Conservation (phyloP, 1,140 invertebrate species). For the Cephus cinctus region DNA sequence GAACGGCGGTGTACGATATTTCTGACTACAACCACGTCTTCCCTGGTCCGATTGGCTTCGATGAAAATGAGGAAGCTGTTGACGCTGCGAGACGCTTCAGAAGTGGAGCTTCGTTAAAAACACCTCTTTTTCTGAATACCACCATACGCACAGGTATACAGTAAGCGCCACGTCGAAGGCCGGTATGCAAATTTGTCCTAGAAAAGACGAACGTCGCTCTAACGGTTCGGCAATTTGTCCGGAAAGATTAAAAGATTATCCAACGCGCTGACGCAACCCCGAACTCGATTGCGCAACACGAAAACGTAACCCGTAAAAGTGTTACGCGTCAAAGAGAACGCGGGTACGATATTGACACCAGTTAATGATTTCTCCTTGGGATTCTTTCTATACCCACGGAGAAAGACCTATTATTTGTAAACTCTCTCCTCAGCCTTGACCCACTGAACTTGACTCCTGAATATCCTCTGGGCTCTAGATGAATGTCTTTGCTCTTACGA, state of each 20-base stretch:
- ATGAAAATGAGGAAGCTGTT: no score
- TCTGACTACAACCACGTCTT: no score
- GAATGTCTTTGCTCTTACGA: no score
- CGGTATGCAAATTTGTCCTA: slow-evolving; percentile 14
- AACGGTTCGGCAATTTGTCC: slow-evolving; percentile 22
- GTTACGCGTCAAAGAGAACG: slow-evolving; percentile 26
- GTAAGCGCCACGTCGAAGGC: not conserved
- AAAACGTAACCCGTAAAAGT: slow-evolving; percentile 33
- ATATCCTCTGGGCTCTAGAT: no score
- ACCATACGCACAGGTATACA: no score
- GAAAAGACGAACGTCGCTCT: slow-evolving; percentile 10
- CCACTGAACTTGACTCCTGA: slow-evolving; percentile 26
- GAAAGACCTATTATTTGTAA: slow-evolving; percentile 23
- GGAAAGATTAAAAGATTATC: slow-evolving; percentile 30
- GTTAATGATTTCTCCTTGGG: slow-evolving; percentile 16
- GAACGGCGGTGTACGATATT: no score
- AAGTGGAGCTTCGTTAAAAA: no score
- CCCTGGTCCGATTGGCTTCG: no score
- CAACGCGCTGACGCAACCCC: slow-evolving; percentile 26
- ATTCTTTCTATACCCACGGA: slow-evolving; percentile 13
- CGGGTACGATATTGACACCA: no score
- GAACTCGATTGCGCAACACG: slow-evolving; percentile 23
- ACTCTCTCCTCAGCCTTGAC: slow-evolving; percentile 35
- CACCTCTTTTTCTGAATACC: no score
- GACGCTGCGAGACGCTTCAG: no score